These are phyloP conservation scores for Alexandromys fortis DNA, from an alignment of 2,113 vertebrate species.

Conservation along the genomic window DNA sequence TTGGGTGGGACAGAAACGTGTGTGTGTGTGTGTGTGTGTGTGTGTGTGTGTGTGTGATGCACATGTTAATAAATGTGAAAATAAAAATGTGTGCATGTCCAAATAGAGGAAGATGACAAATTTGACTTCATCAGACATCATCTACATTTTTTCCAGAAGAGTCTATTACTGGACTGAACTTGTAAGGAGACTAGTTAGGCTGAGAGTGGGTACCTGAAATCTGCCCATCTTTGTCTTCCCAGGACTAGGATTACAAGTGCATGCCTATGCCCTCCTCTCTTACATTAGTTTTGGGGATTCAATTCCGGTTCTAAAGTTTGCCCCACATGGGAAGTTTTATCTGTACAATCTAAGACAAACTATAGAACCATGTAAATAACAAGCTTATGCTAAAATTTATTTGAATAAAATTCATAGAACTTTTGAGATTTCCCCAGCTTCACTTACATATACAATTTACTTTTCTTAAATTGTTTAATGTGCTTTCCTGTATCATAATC, in stretches of 20 bases:
- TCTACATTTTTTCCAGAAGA: too few species aligned
- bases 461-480: conserved; percentile 38
- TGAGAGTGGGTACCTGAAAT: too few species aligned
- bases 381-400: background rate
- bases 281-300: background rate
- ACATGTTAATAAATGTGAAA: background rate
- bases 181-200: background rate
- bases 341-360: background rate
- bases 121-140: background rate
- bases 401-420: background rate
- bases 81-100: background rate
- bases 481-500: conserved; percentile 21
- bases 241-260: background rate
- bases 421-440: background rate
- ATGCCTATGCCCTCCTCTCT: background rate
- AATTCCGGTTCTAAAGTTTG: background rate
- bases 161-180: background rate
- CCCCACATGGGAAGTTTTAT: background rate
- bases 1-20: too few species aligned
- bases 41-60: background rate
- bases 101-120: background rate
- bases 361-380: conserved; percentile 6
- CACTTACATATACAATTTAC: conserved; percentile 25
- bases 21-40: background rate
- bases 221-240: background rate